Evolutionary conservation across 2,888 invertebrate genomes (phyloP), one percentile per base, ranked within the genome.

Genomic region (Erebia epiphron): DNA sequence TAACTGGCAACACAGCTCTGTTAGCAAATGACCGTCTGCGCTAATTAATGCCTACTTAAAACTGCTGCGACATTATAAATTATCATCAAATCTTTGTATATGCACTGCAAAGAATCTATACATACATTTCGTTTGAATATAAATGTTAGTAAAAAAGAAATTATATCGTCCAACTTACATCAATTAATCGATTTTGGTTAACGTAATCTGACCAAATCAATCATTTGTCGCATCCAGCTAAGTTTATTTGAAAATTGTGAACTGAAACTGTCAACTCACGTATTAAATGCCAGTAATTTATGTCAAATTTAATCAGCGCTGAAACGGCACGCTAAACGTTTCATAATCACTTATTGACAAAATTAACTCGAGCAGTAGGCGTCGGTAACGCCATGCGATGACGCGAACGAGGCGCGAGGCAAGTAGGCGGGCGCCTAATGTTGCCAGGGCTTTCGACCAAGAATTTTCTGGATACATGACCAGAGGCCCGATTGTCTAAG

Each of bases 381-480:
- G 79, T 80, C 75, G 78, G 81, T 80, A 83, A 80, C 78, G 76
- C 77, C 78, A 83, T 82, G 68, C 74, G 63, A 49, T 62, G 62
- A 61, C 49, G 46, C 9, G 58, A 73, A 68, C 70, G 64, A 72
- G 79, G 77, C 35, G 35, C 35, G 35, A 35, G 35, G 35, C 80
- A 85, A 86, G 49, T 62, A 61, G 86, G 85, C 86, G 86, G 83
- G 87, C 83, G 85, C 85, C 82, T 80, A 82, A 80, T 81, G 52
- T 41, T 61, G 50, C 50, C 60, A 18, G 60, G 26, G 54, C 14
- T 56, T 56, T 18, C 16, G 11, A 14, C 54, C 26, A 13, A 68
- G 35, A 54, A 50, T 14, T 46, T 61, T 61, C 26, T 60, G n/a
- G 60, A 60, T 16, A 60, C 14, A n/a, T n/a, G n/a, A n/a, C n/a